Base-by-base conservation (phyloP, 2,113 vertebrate species). In the Arizona elegans region DNA sequence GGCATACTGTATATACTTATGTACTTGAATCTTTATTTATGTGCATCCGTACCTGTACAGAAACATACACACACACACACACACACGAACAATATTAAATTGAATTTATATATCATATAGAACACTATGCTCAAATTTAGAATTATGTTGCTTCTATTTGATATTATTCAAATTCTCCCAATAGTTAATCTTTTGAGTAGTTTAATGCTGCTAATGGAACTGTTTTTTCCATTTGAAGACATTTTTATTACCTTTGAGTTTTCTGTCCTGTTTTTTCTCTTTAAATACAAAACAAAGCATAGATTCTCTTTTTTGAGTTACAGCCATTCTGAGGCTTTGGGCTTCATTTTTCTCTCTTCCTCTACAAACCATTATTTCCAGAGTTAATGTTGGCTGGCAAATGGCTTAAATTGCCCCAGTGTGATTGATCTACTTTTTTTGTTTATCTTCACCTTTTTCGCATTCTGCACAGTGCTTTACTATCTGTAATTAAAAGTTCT, bases 281-380 rank as follows among this genome's bases (percentile, higher is more conserved):
- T 54, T 87, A 62, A 81, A 38, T 43, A 81, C 43, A 62, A 88
- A 56, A 88, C 15, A 56, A 56, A 75, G 70, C 70, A 56, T 29
- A 93, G 50, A 90, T 55, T 88, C 24, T 52, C 19, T 0, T 2
- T 90, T 8, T 88, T 85, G 90, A 13, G 4, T 86, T 93, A 90
- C 70, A 90, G 8, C 1, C 7, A 93, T 13, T 43, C 50, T 55
- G 70, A 91, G 33, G 38, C 8, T 54, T 26, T 21, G 0, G 4
- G 81, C 94, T 94, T 81, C 3, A n/a, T 88, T 90, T 89, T 88
- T 86, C 43, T 91, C 0, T 1, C 90, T 96, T 93, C 89, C 10
- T 92, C 15, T 55, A 70, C 92, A 94, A 92, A 11, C 0, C 0
- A 38, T 62, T 43, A 52, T 24, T 85, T 94, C 1, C 15, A 53